Base-by-base conservation (phyloP, 1,140 invertebrate genomes). In the Scaptomyza pallida region DNA sequence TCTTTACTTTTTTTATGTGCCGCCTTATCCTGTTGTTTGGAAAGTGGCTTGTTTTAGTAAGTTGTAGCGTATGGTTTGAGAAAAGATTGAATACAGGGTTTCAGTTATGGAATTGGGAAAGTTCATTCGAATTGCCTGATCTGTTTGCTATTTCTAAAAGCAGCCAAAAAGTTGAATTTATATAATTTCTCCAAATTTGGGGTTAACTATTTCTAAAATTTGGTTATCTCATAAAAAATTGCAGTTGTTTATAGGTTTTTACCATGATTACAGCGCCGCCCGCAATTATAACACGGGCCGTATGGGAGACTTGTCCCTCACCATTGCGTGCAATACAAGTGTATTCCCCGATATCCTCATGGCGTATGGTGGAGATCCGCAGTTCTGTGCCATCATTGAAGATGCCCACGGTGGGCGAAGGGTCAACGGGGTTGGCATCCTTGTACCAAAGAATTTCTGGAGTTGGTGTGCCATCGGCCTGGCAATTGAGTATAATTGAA, bases 271-370 rank as follows among this genome's bases (percentile, higher is more conserved):
- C 94, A 86, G 94, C 94, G 93, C 94, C 94, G 94, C 98, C 98
- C 89, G 98, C 98, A 90, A 99, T 97, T 90, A 99, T 97, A 85
- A 99, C 96, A 90, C 97, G 95, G 50, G 97, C 97, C 30, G 96
- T 97, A 92, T 98, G 97, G 85, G 96, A 97, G 68, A 98, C 96
- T 92, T 97, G 96, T 21, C 98, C 98, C 93, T 99, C 97, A 71
- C 96, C 96, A 93, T 99, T 99, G 65, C 96, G 94, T 69, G 97
- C 97, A 77, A 97, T 96, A 93, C 98, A 99, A 56, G 96, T 97
- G 92, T 99, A 99, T 92, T 98, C 97, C 13, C 97, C 98, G 72
- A 98, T 98, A 91, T 99, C 97, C 80, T 97, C 95, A 91, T 96
- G 95, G 74, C 97, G 94, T 81, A 99, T 96, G 90, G 96, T 97